Evolutionary conservation across 2,888 invertebrate genomes (phyloP), one percentile per base, ranked within the genome.

Genomic region (Erynnis tages): DNA sequence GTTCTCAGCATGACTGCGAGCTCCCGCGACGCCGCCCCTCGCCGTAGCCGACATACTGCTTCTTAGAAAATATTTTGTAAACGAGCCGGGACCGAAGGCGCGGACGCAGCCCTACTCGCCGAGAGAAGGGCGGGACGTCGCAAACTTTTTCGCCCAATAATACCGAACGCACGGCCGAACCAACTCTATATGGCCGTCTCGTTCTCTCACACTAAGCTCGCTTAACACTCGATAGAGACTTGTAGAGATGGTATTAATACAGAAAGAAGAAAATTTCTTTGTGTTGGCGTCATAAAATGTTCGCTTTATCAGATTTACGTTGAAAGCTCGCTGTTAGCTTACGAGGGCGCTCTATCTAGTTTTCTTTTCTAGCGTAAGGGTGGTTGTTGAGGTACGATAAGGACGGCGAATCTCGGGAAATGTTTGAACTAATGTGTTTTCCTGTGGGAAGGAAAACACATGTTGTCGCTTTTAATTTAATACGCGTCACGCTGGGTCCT

Each of bases 391-490:
- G 2, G 82, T 62, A 65, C 13, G 73, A 85, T 40, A 63, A 70
- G 61, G 84, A 86, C 30, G 56, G 61, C 30, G 11, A 58, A 63
- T 58, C 54, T 55, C 67, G 77, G 88, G 77, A 88, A 88, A 87
- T 88, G 85, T 82, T 79, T 71, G 68, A 72, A 80, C 86, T 88
- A 87, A 88, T 88, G 82, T 86, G 82, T 87, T 89, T 89, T 87
- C 87, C 87, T 88, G 84, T 85, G 88, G 85, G 88, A 88, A 88
- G 82, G 74, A 88, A 89, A 89, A 89, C 89, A 89, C 85, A 85
- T 89, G 89, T 89, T 79, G 83, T 79, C 84, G 82, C 82, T 87
- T 87, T 89, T 88, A 88, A 88, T 88, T 86, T 89, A 88, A 89
- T 88, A 84, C 84, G 79, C 77, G 80, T 82, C 88, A 86, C 74